These are phyloP conservation scores for Drosophila navojoa DNA, from an alignment of 1,140 invertebrate genomes.

Conservation along the genomic window DNA sequence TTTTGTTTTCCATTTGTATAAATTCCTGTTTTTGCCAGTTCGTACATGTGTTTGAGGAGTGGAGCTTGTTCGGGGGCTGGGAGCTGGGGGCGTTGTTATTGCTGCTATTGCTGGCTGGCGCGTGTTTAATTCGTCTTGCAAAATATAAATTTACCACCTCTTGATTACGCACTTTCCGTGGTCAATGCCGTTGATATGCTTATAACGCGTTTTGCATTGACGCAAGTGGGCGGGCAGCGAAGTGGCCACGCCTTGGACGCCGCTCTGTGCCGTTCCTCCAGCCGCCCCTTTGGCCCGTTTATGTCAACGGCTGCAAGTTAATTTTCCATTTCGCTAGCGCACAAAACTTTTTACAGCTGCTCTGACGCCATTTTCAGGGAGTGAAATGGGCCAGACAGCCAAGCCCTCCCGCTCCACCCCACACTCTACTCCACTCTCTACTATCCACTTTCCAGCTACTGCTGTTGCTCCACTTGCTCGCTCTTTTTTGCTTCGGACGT, in stretches of 20 bases:
- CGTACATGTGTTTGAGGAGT: too few species aligned
- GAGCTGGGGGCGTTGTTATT: background rate
- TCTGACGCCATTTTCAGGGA: slow-evolving; percentile 5
- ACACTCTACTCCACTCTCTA: too few species aligned
- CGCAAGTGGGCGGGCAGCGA: slow-evolving; percentile 28
- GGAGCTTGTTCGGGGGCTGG: background rate
- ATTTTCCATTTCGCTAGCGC: slow-evolving; percentile 22
- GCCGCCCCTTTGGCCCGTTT: background rate
- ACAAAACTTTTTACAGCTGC: slow-evolving; percentile 16
- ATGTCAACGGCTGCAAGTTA: slow-evolving; percentile 16
- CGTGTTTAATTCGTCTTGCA: slow-evolving; percentile 39
- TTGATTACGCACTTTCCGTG: slow-evolving; percentile 65
- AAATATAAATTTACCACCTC: slow-evolving; percentile 7
- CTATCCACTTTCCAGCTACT: too few species aligned
- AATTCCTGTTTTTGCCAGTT: too few species aligned
- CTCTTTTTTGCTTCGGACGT: slow-evolving; percentile 46
- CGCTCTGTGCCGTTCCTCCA: background rate
- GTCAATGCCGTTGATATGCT: slow-evolving; percentile 37
- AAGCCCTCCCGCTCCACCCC: background rate
- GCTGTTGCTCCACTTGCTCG: slow-evolving; percentile 5
- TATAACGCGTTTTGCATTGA: slow-evolving; percentile 51
- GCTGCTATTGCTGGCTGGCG: slow-evolving; percentile 8
- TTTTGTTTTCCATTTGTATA: too few species aligned
- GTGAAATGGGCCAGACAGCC: background rate
- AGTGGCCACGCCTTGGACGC: slow-evolving; percentile 33